Percentiles rank a stretch among this genome's conserved stretches.
Conservation (phyloP, 2,797 vertebrate genomes). For the Halcyon smyrnensis region DNA sequence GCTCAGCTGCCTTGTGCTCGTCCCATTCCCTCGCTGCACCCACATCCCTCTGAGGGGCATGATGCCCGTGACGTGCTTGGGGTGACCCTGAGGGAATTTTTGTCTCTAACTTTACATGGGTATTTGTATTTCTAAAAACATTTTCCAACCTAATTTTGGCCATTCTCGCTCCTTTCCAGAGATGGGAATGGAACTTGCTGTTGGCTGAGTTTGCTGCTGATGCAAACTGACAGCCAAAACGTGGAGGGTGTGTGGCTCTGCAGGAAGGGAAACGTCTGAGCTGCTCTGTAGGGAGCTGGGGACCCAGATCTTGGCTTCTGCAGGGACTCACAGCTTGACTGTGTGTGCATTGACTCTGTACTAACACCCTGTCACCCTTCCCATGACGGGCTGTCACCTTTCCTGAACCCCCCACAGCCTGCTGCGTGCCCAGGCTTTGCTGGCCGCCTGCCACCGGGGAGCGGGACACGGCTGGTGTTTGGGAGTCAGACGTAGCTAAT, state of each 20-base stretch:
- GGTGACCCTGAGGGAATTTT: background rate
- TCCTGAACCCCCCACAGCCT: background rate
- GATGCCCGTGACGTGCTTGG: rapidly evolving
- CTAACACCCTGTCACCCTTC: rapidly evolving
- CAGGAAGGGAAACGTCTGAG: background rate
- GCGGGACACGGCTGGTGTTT: rapidly evolving
- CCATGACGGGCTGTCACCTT: rapidly evolving
- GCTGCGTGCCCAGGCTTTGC: background rate
- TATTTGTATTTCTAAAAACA: background rate
- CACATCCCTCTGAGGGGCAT: rapidly evolving
- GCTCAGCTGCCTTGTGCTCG: background rate
- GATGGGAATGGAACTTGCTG: conserved; percentile 20
- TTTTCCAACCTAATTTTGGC: background rate
- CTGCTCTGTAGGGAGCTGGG: background rate
- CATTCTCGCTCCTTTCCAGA: background rate
- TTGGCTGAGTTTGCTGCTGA: background rate
- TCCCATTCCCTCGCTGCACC: background rate
- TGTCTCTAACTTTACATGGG: background rate
- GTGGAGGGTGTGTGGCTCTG: rapidly evolving
- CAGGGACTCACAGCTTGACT: background rate
- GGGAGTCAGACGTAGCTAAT: background rate
- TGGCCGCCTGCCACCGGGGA: rapidly evolving
- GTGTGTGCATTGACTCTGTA: background rate
- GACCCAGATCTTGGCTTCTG: background rate
- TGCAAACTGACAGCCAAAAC: background rate